These are phyloP conservation scores for Priocnemis perturbator DNA, from an alignment of 2,888 invertebrate species.

Conservation along the genomic window DNA sequence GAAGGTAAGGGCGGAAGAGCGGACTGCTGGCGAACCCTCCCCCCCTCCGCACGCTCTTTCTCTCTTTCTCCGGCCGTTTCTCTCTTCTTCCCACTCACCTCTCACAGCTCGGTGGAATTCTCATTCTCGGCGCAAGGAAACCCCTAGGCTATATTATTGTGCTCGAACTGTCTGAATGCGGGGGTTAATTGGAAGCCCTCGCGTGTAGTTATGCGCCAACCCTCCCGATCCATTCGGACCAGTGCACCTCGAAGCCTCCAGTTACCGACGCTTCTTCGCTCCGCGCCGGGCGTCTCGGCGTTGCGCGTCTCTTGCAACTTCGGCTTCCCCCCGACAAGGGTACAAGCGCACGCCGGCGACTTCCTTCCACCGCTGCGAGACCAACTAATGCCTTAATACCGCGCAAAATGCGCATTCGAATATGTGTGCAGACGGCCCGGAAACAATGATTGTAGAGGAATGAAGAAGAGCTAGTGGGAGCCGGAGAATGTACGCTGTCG, in stretches of 20 bases:
- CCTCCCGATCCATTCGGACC: slow-evolving; percentile 40
- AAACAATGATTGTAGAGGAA: slow-evolving; percentile 44
- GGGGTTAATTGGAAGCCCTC: slow-evolving; percentile 65
- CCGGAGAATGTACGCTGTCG: neutral
- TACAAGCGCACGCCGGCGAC: slow-evolving; percentile 1
- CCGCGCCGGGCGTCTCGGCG: slow-evolving; percentile 26
- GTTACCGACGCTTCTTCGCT: slow-evolving; percentile 30
- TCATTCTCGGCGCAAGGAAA: slow-evolving; percentile 33
- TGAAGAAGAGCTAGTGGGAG: slow-evolving; percentile 10
- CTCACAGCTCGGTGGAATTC: too few species aligned
- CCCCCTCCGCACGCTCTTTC: slow-evolving; percentile 17
- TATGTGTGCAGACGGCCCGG: slow-evolving; percentile 46
- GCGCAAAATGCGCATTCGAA: slow-evolving; percentile 48
- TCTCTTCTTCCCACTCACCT: neutral
- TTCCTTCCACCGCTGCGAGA: slow-evolving; percentile 5
- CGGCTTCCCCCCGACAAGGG: too few species aligned
- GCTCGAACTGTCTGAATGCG: slow-evolving; percentile 58
- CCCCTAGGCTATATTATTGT: slow-evolving; percentile 56
- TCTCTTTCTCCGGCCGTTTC: neutral
- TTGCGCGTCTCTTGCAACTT: neutral
- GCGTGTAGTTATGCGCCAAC: slow-evolving; percentile 52
- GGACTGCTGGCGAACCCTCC: slow-evolving; percentile 16
- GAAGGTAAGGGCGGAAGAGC: slow-evolving; percentile 43
- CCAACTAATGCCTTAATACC: slow-evolving; percentile 55
- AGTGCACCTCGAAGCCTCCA: slow-evolving; percentile 28